Evolutionary conservation across 2,888 invertebrate genomes (phyloP).

Genomic region (Dynastes hyllus): DNA sequence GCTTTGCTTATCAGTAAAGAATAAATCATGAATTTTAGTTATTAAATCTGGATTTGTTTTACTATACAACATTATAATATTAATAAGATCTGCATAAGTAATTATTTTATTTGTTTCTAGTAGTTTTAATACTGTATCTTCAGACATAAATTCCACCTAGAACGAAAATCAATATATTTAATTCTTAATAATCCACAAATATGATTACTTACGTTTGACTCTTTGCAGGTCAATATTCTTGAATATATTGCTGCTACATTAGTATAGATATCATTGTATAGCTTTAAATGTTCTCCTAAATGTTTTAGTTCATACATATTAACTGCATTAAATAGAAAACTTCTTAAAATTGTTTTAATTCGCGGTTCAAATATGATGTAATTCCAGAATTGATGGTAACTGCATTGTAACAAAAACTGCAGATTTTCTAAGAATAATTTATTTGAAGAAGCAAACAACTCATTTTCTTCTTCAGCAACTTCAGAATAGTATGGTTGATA

Average conservation of each 20-base stretch:
- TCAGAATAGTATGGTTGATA: conserved; percentile 65
- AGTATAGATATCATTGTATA: conserved; percentile 77
- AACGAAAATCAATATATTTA: conserved; percentile 52
- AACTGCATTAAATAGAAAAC: conserved; percentile 65
- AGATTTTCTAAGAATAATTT: conserved; percentile 62
- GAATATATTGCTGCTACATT: conserved; percentile 82
- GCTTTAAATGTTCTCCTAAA: conserved; percentile 69
- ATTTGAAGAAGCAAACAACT: conserved; percentile 62
- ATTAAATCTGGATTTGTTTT: conserved; percentile 63
- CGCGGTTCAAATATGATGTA: conserved; percentile 65
- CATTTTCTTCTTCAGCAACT: conserved; percentile 62
- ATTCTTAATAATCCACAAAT: conserved; percentile 1
- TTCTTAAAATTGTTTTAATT: conserved; percentile 61
- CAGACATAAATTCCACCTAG: conserved; percentile 66
- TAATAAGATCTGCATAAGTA: conserved; percentile 64
- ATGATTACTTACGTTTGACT: conserved; percentile 77
- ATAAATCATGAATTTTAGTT: conserved; percentile 62
- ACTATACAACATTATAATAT: conserved; percentile 64
- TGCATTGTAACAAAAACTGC: conserved; percentile 65
- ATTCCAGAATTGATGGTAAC: conserved; percentile 70
- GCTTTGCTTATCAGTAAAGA: conserved; percentile 61
- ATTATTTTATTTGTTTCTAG: conserved; percentile 64
- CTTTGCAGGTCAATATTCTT: conserved; percentile 85
- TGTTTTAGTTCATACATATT: conserved; percentile 67
- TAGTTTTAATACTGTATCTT: conserved; percentile 61